Conservation (phyloP, 37 sponge, comb jelly and placozoan genomes). For the Ephydatia muelleri region DNA sequence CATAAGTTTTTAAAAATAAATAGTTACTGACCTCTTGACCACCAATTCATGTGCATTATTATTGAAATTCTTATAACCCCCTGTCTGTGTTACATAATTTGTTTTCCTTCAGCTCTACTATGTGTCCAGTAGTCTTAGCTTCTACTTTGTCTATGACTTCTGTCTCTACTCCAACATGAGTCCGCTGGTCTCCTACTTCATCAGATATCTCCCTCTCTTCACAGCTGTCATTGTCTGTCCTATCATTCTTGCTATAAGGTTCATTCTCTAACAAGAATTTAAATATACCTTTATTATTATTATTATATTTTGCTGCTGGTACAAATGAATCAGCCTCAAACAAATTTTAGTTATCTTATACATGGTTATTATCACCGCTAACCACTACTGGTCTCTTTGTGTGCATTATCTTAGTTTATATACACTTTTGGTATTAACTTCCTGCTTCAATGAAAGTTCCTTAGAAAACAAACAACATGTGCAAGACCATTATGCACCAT, state of each 20-base stretch:
- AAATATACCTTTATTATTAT: background rate
- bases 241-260: slow-evolving; percentile 9
- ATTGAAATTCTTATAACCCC: no score
- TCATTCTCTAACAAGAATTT: background rate
- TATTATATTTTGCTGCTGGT: background rate
- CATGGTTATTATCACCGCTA: no score
- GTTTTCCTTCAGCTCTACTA: slow-evolving; percentile 24
- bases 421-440: no score
- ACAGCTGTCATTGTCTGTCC: slow-evolving; percentile 27
- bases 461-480: no score
- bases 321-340: background rate
- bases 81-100: no score
- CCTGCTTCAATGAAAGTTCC: no score
- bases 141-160: slow-evolving; percentile 64
- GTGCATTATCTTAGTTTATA: no score
- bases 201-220: slow-evolving; percentile 43
- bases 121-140: slow-evolving; percentile 34
- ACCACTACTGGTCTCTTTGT: no score
- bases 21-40: no score
- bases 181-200: slow-evolving; percentile 21
- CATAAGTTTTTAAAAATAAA: no score
- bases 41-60: no score
- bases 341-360: background rate
- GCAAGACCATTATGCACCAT: no score
- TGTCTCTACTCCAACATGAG: slow-evolving; percentile 41